Conservation (phyloP, 92 coral and sea anemone species). For the Actinernus sp. region DNA sequence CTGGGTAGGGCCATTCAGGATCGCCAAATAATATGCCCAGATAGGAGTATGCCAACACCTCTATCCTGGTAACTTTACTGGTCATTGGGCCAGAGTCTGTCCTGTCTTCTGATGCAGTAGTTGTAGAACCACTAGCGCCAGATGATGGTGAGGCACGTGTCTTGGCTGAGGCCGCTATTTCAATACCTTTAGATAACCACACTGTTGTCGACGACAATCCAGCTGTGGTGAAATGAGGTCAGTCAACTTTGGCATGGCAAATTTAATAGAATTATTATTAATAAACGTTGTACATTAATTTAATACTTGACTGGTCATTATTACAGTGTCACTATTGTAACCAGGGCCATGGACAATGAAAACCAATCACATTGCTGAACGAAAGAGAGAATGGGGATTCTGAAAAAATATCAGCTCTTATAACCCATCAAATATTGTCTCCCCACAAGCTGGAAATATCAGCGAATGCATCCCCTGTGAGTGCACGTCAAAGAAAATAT, state of each 20-base stretch:
- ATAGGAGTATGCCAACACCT: conserved; percentile 72
- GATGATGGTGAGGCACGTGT: conserved; percentile 42
- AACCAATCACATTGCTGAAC: too few species aligned
- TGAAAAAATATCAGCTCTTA: too few species aligned
- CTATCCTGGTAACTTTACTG: conserved; percentile 45
- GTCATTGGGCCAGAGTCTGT: conserved; percentile 56
- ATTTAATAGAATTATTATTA: too few species aligned
- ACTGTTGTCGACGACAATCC: conserved; percentile 85
- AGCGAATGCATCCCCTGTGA: too few species aligned
- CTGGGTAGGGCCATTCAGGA: conserved; percentile 96
- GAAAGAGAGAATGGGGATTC: too few species aligned
- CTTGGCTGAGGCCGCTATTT: conserved; percentile 20
- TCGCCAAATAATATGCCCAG: conserved; percentile 93
- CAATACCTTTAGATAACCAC: conserved; percentile 86
- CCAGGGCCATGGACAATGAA: too few species aligned
- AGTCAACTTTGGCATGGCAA: neutral
- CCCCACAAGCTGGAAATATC: too few species aligned
- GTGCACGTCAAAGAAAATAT: too few species aligned
- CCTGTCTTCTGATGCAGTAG: conserved; percentile 29
- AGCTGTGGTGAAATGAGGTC: conserved; percentile 16
- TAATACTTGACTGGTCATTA: too few species aligned
- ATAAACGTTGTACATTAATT: too few species aligned
- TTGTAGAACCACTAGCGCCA: conserved; percentile 24
- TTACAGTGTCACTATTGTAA: too few species aligned
- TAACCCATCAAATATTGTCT: too few species aligned